Evolutionary conservation across 2,797 vertebrate species (phyloP).

Genomic region (Odontamblyopus rebecca): DNA sequence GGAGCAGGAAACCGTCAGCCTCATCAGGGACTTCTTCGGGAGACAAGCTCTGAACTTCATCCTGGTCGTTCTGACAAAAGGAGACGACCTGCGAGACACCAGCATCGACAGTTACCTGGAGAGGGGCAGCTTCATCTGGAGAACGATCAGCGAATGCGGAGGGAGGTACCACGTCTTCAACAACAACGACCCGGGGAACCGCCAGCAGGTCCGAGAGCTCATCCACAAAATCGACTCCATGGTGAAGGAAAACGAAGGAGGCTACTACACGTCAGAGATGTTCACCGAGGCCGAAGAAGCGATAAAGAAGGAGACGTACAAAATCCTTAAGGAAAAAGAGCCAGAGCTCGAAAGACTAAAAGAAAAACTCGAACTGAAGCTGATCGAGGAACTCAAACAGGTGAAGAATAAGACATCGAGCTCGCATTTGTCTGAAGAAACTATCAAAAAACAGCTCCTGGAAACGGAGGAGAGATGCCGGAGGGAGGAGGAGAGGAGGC

Average conservation of each 20-base stretch:
- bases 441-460: background rate
- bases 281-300: conserved; percentile 32
- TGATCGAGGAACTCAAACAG: background rate
- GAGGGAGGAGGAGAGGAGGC: conserved; percentile 63
- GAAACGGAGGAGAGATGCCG: background rate
- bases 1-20: conserved; percentile 12
- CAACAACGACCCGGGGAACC: conserved; percentile 19
- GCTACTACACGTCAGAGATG: conserved; percentile 31
- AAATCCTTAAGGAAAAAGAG: conserved; percentile 14
- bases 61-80: conserved; percentile 37
- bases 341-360: conserved; percentile 2
- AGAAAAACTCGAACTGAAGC: background rate
- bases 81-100: conserved; percentile 19
- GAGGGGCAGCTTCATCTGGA: background rate
- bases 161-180: conserved; percentile 43
- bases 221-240: conserved; percentile 16
- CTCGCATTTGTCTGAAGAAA: background rate
- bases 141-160: background rate
- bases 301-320: conserved; percentile 26
- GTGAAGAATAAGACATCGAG: background rate
- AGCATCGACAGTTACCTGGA: conserved; percentile 28
- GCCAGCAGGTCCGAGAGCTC: conserved; percentile 38
- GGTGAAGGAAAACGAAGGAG: conserved; percentile 2
- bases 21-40: conserved; percentile 31
- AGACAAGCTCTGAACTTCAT: conserved; percentile 23